A percentile compares a stretch with the other conserved stretches of the same genome.
phyloP scores from a whole-genome alignment of 2,797 vertebrate species.

The Carcharodon carcharias region DNA sequence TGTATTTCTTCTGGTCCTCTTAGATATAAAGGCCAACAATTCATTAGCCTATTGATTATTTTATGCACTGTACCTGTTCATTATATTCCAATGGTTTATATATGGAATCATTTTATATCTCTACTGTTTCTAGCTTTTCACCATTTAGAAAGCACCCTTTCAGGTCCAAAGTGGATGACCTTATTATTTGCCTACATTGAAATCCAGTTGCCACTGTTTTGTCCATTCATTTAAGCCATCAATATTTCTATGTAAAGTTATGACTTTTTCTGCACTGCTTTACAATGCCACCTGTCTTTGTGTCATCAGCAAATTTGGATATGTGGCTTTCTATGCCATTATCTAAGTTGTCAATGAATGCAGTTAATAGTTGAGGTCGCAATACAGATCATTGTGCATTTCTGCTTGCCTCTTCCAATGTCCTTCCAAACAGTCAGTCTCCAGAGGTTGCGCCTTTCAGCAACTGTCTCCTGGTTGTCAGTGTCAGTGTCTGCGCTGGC shows the following conservation, averaged over 20 bases:
- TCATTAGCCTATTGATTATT: not conserved
- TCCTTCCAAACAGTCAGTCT: not conserved
- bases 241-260: not conserved
- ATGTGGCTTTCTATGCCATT: not conserved
- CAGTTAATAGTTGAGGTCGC: not conserved
- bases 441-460: not conserved
- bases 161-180: not conserved
- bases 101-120: not conserved
- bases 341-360: not conserved
- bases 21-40: not conserved
- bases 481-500: not conserved
- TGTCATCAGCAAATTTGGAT: not conserved
- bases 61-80: not conserved
- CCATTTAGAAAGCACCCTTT: not conserved
- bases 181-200: not conserved
- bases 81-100: not conserved
- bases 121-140: not conserved
- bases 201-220: not conserved
- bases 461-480: not conserved
- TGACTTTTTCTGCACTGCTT: not conserved
- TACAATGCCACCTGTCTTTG: not conserved
- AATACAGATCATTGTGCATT: not conserved
- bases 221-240: not conserved
- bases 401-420: not conserved
- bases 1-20: not conserved